Evolutionary conservation across 2,797 vertebrate species (phyloP), one percentile per base, ranked within the genome.

Genomic region (Astyanax mexicanus): DNA sequence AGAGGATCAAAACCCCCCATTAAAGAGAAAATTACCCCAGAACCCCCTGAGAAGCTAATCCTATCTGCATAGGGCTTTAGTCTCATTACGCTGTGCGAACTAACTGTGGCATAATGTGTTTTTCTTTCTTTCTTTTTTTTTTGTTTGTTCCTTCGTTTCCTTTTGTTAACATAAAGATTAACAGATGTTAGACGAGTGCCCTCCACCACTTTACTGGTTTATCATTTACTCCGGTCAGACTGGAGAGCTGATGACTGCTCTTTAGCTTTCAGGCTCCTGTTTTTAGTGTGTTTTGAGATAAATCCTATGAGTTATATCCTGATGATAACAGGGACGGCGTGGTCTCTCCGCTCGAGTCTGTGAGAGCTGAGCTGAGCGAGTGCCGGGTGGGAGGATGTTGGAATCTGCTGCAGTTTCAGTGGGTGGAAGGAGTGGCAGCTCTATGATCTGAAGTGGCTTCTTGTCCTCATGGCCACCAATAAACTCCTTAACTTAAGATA

Each of bases 361-460:
- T 71, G 66, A n/a, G 11, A 7, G 10, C 45, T 9, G n/a, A 45
- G 47, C 23, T 21, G 3, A 25, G 19, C n/a, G n/a, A n/a, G n/a
- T n/a, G n/a, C n/a, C n/a, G 23, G 49, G 76, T 79, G 55, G 77
- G 67, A 72, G 78, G 80, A 67, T 49, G 75, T 44, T 69, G 77
- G 74, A 81, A 84, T 79, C 66, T 61, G 61, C 57, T 62, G 12
- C 13, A 68, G 55, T 77, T 74, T 73, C 38, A 29, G 66, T 60
- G 64, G 75, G 66, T 49, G 71, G 52, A 74, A 23, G 44, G 15
- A 57, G 44, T 13, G 27, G 1, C 32, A 4, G 3, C 47, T 42
- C 5, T 51, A 61, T 21, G 0, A 54, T 65, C 57, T 69, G 72
- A 68, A 70, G 55, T 38, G 42, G 55, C 8, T 49, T 54, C 38